Evolutionary conservation across 2,113 vertebrate species (phyloP).

Genomic region (Barnardius zonarius): DNA sequence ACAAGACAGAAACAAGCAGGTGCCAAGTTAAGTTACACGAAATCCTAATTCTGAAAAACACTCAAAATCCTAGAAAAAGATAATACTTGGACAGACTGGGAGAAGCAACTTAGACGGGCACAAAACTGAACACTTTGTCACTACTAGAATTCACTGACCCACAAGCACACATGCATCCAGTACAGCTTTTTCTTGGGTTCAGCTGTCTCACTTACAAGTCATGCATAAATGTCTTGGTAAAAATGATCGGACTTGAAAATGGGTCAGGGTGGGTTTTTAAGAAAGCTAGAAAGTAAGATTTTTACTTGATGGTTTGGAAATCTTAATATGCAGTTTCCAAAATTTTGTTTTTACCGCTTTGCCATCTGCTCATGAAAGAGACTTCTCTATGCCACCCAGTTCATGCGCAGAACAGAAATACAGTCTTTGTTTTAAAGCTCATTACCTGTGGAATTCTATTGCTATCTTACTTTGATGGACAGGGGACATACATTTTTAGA

Average conservation of each 20-base stretch:
- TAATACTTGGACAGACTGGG: not conserved
- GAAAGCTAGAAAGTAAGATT: not conserved
- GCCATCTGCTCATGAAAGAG: not conserved
- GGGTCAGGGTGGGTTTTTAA: not conserved
- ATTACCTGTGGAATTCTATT: not conserved
- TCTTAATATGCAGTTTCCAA: not conserved
- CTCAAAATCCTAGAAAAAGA: not conserved
- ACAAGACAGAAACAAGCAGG: not conserved
- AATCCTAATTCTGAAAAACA: not conserved
- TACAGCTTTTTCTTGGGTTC: not conserved
- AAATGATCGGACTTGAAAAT: not conserved
- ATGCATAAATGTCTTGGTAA: not conserved
- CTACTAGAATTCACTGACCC: not conserved
- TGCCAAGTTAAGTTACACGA: not conserved
- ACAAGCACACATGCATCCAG: not conserved
- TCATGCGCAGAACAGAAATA: not conserved
- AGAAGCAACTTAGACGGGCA: not conserved
- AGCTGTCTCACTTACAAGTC: rapidly evolving
- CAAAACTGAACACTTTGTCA: not conserved
- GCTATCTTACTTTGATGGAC: not conserved
- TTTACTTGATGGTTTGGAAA: not conserved
- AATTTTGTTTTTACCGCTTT: not conserved
- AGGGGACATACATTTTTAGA: not conserved
- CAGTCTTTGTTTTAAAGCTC: not conserved
- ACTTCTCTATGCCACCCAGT: not conserved